Percentiles rank a stretch among this genome's conserved stretches.
phyloP scores from a whole-genome alignment of 2,113 vertebrate species.

The Indicator maculatus region DNA sequence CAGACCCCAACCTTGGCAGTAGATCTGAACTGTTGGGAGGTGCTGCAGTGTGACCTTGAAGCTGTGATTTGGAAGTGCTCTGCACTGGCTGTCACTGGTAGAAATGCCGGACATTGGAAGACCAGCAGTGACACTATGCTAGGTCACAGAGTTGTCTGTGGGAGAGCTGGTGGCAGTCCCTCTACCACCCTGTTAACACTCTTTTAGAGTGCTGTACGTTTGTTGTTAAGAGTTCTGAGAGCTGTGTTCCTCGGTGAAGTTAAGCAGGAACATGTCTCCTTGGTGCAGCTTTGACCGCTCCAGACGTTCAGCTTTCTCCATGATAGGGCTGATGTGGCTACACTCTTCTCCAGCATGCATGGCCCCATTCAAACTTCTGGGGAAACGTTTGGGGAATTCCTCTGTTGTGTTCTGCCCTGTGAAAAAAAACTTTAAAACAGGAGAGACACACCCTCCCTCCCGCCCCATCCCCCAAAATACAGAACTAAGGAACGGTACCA shows the following conservation, averaged over 20 bases:
- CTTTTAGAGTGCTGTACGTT: fast-evolving
- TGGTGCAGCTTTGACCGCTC: too few relatives aligned
- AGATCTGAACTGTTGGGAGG: fast-evolving
- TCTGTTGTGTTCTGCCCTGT: background rate
- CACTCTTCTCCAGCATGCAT: too few relatives aligned
- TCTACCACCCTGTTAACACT: fast-evolving
- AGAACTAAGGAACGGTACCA: background rate
- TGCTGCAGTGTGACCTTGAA: fast-evolving
- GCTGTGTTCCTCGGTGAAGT: fast-evolving
- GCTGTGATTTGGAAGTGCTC: background rate
- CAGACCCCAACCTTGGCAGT: fast-evolving
- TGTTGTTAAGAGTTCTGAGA: too few relatives aligned
- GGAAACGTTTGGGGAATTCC: too few relatives aligned
- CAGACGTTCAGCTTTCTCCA: too few relatives aligned
- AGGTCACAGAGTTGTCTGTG: background rate
- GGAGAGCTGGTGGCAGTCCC: background rate
- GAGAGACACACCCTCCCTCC: too few relatives aligned
- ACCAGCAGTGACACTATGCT: too few relatives aligned
- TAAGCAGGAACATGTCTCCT: fast-evolving
- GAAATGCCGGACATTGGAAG: background rate
- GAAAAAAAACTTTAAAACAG: background rate
- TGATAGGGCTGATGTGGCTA: too few relatives aligned
- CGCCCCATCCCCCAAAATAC: background rate
- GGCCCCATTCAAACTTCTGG: fast-evolving
- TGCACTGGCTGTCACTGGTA: background rate